A percentile compares a stretch with the other conserved stretches of the same genome.
Evolutionary conservation across 2,888 invertebrate genomes (phyloP).

Genomic region (Acrocyrtus sp.): DNA sequence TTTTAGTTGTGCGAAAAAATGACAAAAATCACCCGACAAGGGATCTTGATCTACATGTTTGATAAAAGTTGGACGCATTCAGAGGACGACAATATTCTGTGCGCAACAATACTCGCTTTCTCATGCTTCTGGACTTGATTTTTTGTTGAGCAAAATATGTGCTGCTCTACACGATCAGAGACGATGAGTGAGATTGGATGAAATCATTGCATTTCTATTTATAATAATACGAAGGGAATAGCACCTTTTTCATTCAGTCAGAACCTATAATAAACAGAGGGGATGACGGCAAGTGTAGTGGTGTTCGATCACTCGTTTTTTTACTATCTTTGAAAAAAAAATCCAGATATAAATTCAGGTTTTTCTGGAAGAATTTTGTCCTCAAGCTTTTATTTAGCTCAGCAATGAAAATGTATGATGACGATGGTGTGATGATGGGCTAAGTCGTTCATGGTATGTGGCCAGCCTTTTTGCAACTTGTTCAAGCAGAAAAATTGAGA

Average conservation of each 20-base stretch:
- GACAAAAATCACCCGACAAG: conserved; percentile 39
- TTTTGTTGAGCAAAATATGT: conserved; percentile 3
- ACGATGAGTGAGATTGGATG: too few relatives aligned
- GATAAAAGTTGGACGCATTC: conserved; percentile 37
- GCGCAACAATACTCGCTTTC: conserved; percentile 12
- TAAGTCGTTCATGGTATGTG: conserved; percentile 45
- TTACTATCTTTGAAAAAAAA: conserved; percentile 26
- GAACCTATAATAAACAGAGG: conserved; percentile 15
- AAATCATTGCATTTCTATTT: too few relatives aligned
- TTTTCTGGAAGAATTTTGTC: conserved; percentile 56
- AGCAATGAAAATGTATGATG: conserved; percentile 19
- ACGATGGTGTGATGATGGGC: too few relatives aligned
- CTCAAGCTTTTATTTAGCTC: conserved; percentile 49
- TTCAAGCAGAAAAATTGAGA: not conserved
- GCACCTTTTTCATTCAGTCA: conserved; percentile 8
- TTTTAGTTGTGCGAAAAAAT: conserved; percentile 35
- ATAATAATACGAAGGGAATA: too few relatives aligned
- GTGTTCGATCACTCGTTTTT: conserved; percentile 49
- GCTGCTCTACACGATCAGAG: too few relatives aligned
- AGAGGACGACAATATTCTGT: conserved; percentile 42
- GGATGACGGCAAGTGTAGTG: too few relatives aligned
- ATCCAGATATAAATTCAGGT: conserved; percentile 55
- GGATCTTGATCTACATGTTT: conserved; percentile 50
- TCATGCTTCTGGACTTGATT: conserved; percentile 45
- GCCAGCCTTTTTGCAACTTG: conserved; percentile 4